Base-by-base conservation (phyloP, 2,888 invertebrate species). In the Tetheella fluctuosa region DNA sequence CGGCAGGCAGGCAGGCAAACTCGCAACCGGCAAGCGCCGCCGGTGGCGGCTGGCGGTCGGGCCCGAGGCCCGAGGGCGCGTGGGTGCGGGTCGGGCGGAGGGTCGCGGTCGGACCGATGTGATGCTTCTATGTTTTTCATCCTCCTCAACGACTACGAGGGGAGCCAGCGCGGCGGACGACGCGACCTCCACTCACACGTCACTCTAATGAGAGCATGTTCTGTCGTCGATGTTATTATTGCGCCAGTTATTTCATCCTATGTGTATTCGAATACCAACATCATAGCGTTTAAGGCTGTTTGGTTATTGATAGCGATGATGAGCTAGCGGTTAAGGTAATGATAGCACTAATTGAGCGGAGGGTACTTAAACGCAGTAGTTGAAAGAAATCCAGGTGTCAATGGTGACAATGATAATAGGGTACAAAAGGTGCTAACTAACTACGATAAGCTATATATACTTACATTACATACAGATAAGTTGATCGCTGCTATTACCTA, bases 61-160 rank as follows among this genome's bases (percentile, higher is more conserved):
- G 20, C 39, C 70, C 61, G 65, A 69, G 69, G 76, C 78, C 78
- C 76, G 82, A 80, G 84, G 86, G 85, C 81, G 87, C 83, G 89
- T 81, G 86, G 86, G 89, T 79, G 88, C 85, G 89, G 85, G 87
- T 73, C 83, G 88, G 81, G 84, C 74, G 88, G 84, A 81, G 85
- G 83, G 82, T 78, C 81, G 81, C 70, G 83, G 81, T 78, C 81
- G 81, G 70, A 61, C 76, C 74, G 80, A 72, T 79, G 76, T 79
- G 80, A 83, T 88, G 84, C 80, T 86, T 83, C 83, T 73, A 83
- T 86, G 87, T 86, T 85, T 81, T 86, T 79, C 77, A 67, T 81
- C 81, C 76, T 82, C 81, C 77, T 79, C 83, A 70, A 74, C 79
- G 68, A 64, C 70, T 65, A 71, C 76, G 72, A 78, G 80, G 82